Evolutionary conservation across 2,888 invertebrate species (phyloP), one percentile per base, ranked within the genome.

Genomic region (Eurytoma adleriae): DNA sequence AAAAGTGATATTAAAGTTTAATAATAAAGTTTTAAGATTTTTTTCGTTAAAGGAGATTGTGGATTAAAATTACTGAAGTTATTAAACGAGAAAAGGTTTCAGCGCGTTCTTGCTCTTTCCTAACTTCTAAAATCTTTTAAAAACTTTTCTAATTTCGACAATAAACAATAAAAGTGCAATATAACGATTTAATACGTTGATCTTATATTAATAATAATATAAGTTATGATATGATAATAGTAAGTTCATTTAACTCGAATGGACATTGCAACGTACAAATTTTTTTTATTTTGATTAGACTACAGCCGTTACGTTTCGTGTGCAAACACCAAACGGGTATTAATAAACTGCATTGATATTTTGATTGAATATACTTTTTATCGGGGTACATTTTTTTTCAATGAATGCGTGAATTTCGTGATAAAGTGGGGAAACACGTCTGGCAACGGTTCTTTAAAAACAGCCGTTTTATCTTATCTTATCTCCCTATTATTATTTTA

Each of bases 401-500:
- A 64, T 64, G 64, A 18, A 18, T 30, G 18, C 30, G 40, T 40
- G 40, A 40, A 48, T 64, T 48, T 64, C 18, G 40, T 64, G 48
- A 67, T 67, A 52, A 67, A 52, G 14, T 40, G 13, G 50, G 7
- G 20, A 13, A 52, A 67, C 50, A 52, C 52, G 52, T 52, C 50
- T 16, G 27, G 14, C 14, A 18, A 3, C 7, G 27, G 24, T 52
- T 52, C 27, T 50, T 13, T 16, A 52, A 59, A 57, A 48, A 5
- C 1, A 13, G 24, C 61, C 13, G 59, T 61, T 59, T 57, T 59
- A 67, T 74, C 66, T 74, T 68, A 75, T 68, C 68, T 72, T 16
- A 61, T 71, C 71, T 14, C 13, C 50, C 18, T 27, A 67, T 57
- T 74, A 75, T 67, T 67, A 67, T 67, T 59, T 73, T 40, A 24